These are phyloP conservation scores for Crematogaster levior DNA, from an alignment of 2,888 invertebrate genomes.

Conservation along the genomic window DNA sequence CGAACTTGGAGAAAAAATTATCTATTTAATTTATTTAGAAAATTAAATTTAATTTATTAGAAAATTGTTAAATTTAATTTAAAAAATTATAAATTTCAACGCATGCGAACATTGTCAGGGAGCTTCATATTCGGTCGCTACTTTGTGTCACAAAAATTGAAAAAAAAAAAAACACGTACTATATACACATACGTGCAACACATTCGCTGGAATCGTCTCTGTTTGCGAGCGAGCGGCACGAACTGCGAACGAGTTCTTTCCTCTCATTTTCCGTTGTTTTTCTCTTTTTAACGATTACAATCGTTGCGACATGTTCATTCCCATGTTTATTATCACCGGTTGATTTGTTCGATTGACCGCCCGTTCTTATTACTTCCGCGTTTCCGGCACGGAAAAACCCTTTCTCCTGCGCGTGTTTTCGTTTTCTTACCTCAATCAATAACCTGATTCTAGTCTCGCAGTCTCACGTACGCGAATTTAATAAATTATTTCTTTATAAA, in stretches of 20 bases:
- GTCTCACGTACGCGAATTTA: not conserved
- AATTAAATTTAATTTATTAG: too few relatives aligned
- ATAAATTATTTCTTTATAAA: not conserved
- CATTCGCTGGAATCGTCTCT: not conserved
- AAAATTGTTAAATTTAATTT: too few relatives aligned
- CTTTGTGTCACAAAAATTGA: not conserved
- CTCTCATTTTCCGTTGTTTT: not conserved
- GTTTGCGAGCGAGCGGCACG: not conserved
- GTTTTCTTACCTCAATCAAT: not conserved
- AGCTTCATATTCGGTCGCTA: not conserved
- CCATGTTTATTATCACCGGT: constrained; percentile 5
- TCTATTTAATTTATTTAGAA: too few relatives aligned
- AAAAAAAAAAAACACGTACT: too few relatives aligned
- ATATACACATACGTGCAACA: not conserved
- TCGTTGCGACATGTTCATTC: not conserved
- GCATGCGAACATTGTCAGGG: not conserved
- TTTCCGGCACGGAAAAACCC: not conserved
- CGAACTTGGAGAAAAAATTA: not conserved
- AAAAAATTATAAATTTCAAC: constrained; percentile 5
- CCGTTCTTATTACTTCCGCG: constrained; percentile 5
- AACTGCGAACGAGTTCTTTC: not conserved
- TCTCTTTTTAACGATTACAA: constrained; percentile 4
- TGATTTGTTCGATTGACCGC: not conserved
- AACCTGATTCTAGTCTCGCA: not conserved
- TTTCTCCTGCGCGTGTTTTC: not conserved